Base-by-base conservation (phyloP, 2,113 vertebrate genomes). In the Rhea pennata region DNA sequence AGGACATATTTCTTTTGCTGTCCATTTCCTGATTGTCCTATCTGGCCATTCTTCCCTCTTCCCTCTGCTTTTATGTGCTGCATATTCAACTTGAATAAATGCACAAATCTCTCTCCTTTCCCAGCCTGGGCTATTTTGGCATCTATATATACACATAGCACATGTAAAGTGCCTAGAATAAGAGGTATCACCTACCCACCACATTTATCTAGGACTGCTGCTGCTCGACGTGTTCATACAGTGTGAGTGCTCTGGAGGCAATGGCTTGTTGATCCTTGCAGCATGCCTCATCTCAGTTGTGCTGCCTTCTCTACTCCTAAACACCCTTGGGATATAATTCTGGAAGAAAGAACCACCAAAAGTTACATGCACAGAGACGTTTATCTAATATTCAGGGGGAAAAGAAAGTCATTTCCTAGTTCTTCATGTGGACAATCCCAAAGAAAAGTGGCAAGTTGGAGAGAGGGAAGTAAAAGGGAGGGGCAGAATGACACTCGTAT, bases 111-210 rank as follows among this genome's bases (percentile, higher is more conserved):
- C 0, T 48, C 39, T 33, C 69, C 42, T 39, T 36, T 31, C 76
- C 39, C 50, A 71, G 26, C n/a, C 40, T 1, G 17, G 46, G 69
- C 8, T 17, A 9, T 69, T 90, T 86, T 84, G 56, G 42, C 48
- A 48, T 8, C 50, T 31, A 8, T 3, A 11, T 8, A 44, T 12
- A 5, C 16, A 5, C 5, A 19, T 4, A 64, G 61, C 0, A 5
- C 56, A 48, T 92, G 79, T 59, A 88, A 95, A 76, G 70, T 84
- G 73, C 84, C 87, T 92, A 4, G 90, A 83, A 90, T 76, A 78
- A 93, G 83, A 48, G 46, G 33, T 3, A 33, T 22, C 50, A 53
- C 50, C 33, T 53, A 19, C n/a, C n/a, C 36, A 13, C 50, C 8
- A 56, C 13, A 21, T 56, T 12, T 40, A 31, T 27, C 26, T 21